Conservation (phyloP, 2,797 vertebrate genomes). For the Varecia variegata region DNA sequence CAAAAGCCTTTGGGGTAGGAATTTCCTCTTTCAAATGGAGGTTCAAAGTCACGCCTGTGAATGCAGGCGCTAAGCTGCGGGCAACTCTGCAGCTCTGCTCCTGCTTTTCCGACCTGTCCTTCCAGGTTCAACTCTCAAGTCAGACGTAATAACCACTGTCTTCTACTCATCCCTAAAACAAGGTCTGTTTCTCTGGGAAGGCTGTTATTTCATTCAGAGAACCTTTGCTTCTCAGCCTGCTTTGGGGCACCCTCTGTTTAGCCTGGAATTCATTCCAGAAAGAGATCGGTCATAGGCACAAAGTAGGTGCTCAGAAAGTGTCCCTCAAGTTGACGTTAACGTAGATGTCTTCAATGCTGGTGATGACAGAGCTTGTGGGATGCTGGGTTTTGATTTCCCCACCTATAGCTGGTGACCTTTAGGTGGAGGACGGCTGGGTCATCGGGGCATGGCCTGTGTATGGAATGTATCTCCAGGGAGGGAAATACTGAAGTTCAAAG, state of each 20-base stretch:
- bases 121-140: neutral
- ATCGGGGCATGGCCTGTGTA: rapidly evolving
- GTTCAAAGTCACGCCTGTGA: too few species aligned
- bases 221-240: neutral
- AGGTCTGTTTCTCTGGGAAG: neutral
- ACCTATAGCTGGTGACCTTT: too few species aligned
- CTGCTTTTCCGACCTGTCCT: neutral
- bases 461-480: neutral
- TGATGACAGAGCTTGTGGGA: too few species aligned
- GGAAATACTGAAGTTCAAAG: neutral
- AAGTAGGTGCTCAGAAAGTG: neutral
- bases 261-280: neutral
- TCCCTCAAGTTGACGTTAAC: rapidly evolving
- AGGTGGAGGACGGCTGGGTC: too few species aligned
- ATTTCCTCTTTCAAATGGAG: neutral
- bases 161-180: neutral
- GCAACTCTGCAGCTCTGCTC: neutral
- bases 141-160: neutral
- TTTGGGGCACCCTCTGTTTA: neutral
- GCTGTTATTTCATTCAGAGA: neutral
- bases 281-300: rapidly evolving
- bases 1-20: neutral
- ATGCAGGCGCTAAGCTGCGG: neutral
- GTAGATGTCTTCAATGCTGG: rapidly evolving
- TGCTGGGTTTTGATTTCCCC: rapidly evolving